Conservation (phyloP, 1,140 invertebrate genomes). For the Schlechtendalia chinensis region DNA sequence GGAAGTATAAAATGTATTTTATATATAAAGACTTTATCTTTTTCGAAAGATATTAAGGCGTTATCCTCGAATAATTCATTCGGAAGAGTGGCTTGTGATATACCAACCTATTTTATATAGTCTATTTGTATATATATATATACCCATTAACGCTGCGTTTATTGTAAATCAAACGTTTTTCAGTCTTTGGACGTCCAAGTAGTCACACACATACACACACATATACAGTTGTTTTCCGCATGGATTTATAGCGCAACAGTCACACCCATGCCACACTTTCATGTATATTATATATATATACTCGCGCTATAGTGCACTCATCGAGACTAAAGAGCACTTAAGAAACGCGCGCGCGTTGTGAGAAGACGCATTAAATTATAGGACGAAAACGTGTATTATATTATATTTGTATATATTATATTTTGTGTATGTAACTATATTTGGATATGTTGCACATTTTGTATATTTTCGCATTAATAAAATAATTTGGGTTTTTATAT, state of each 20-base stretch:
- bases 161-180: conserved; percentile 32
- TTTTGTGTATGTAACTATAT: background rate
- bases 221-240: background rate
- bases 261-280: conserved; percentile 33
- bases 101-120: background rate
- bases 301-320: conserved; percentile 8
- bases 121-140: background rate
- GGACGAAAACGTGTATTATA: background rate
- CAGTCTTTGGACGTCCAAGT: conserved; percentile 21
- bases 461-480: too few species aligned
- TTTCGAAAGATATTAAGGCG: too few species aligned
- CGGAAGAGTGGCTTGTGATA: background rate
- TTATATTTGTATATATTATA: too few species aligned
- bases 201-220: too few species aligned
- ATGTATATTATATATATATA: background rate
- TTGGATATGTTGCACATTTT: background rate
- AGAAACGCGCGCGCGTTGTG: background rate
- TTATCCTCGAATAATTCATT: too few species aligned
- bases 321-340: conserved; percentile 36
- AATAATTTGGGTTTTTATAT: too few species aligned
- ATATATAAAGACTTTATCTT: too few species aligned
- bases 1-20: too few species aligned
- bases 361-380: conserved; percentile 23
- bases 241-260: conserved; percentile 34
- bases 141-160: background rate